A percentile compares a stretch with the other conserved stretches of the same genome.
Evolutionary conservation across 2,888 invertebrate genomes (phyloP).

Genomic region (Acanthacorydalis orientalis): DNA sequence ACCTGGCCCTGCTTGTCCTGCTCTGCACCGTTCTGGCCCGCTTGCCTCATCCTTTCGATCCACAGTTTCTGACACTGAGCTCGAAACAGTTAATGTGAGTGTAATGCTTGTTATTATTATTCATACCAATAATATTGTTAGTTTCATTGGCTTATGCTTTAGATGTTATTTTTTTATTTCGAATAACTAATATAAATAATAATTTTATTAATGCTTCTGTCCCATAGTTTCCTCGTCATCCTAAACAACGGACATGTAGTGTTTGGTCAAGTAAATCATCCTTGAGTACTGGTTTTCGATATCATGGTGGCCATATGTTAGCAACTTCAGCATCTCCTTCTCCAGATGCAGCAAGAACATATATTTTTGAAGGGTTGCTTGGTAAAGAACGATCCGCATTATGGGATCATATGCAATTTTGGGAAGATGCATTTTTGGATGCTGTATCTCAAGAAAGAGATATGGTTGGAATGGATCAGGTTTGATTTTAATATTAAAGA

Average conservation of each 20-base stretch:
- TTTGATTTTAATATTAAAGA: conserved; percentile 13
- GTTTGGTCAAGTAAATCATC: conserved; percentile 89
- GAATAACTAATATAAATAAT: no score
- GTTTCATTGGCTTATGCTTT: not conserved
- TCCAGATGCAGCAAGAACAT: conserved; percentile 76
- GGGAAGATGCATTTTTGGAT: conserved; percentile 98
- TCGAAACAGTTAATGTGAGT: conserved; percentile 76
- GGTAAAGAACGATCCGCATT: conserved; percentile 72
- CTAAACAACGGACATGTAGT: conserved; percentile 69
- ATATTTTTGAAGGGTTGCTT: conserved; percentile 76
- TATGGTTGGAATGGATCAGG: conserved; percentile 98
- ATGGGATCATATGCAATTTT: conserved; percentile 99
- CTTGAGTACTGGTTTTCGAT: conserved; percentile 69
- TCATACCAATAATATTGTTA: not conserved
- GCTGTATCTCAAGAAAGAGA: conserved; percentile 96
- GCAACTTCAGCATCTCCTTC: conserved; percentile 76
- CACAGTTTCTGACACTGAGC: conserved; percentile 88
- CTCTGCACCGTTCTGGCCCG: conserved; percentile 48
- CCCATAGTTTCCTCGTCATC: conserved; percentile 44
- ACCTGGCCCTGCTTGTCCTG: conserved; percentile 50
- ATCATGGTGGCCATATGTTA: conserved; percentile 71
- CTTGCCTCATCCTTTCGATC: conserved; percentile 66
- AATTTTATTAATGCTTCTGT: no score
- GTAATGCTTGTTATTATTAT: conserved; percentile 16
- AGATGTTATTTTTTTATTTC: not conserved